phyloP scores from a whole-genome alignment of 2,888 invertebrate genomes.

The Tachina grossa region DNA sequence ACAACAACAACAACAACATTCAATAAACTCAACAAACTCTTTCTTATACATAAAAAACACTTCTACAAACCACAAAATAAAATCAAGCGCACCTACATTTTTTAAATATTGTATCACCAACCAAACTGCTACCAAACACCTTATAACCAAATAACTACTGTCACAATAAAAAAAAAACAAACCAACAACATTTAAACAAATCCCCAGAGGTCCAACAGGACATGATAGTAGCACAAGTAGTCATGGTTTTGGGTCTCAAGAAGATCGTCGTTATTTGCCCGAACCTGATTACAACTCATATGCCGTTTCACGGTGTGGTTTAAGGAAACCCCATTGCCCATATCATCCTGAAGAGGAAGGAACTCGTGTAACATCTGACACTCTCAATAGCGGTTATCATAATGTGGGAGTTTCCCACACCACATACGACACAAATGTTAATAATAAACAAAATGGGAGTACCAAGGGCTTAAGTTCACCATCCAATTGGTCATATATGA shows the following conservation, averaged over 20 bases:
- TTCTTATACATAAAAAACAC: conserved; percentile 35
- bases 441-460: conserved; percentile 54
- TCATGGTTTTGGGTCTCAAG: conserved; percentile 84
- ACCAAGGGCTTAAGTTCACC: conserved; percentile 37
- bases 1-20: conserved; percentile 53
- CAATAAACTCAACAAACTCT: conserved; percentile 54
- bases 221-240: conserved; percentile 85
- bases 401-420: conserved; percentile 59
- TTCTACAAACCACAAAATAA: conserved; percentile 49
- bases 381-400: conserved; percentile 76
- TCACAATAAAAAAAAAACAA: neutral
- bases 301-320: conserved; percentile 74
- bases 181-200: neutral
- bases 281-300: conserved; percentile 72
- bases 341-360: conserved; percentile 71
- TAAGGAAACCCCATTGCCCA: conserved; percentile 75
- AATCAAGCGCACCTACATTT: conserved; percentile 65
- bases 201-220: conserved; percentile 85
- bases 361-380: conserved; percentile 75
- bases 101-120: conserved; percentile 1
- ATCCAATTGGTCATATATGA: conserved; percentile 77
- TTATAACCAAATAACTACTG: conserved; percentile 14
- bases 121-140: conserved; percentile 21
- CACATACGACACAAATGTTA: conserved; percentile 53
- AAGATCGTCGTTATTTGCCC: conserved; percentile 74